A percentile compares a stretch with the other conserved stretches of the same genome.
These are phyloP conservation scores for Drosophila emarginata DNA, from an alignment of 2,888 invertebrate genomes.

Conservation along the genomic window DNA sequence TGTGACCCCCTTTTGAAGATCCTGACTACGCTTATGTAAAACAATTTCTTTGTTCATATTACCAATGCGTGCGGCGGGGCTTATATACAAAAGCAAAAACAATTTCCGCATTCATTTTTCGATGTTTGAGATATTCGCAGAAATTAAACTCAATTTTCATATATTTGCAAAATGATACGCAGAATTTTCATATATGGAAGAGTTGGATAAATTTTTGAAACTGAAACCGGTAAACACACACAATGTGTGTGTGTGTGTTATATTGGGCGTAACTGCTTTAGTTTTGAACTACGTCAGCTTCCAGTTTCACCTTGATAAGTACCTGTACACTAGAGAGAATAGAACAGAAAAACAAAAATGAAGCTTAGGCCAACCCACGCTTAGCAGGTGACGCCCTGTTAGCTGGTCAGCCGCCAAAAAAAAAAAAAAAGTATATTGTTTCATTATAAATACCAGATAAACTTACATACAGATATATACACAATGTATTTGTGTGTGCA, in stretches of 20 bases:
- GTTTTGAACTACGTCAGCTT: slow-evolving; percentile 18
- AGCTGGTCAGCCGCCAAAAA: slow-evolving; percentile 51
- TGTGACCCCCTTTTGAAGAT: background rate
- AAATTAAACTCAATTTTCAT: background rate
- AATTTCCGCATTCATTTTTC: slow-evolving; percentile 10
- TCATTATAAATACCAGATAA: slow-evolving; percentile 22
- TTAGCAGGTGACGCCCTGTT: slow-evolving; percentile 61
- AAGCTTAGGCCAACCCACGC: slow-evolving; percentile 48
- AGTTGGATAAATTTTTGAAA: background rate
- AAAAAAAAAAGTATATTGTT: slow-evolving; percentile 44
- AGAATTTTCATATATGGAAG: background rate
- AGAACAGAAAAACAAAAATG: slow-evolving; percentile 20
- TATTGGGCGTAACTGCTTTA: slow-evolving; percentile 12
- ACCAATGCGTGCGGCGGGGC: background rate
- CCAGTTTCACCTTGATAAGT: slow-evolving; percentile 19
- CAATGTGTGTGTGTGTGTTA: background rate
- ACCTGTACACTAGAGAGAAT: slow-evolving; percentile 17
- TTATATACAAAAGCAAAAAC: background rate
- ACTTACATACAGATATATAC: background rate
- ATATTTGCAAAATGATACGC: slow-evolving; percentile 7
- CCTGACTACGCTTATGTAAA: background rate
- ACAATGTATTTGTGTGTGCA: slow-evolving; percentile 25
- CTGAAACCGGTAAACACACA: slow-evolving; percentile 3
- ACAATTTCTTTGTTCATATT: slow-evolving; percentile 7
- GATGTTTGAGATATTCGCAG: slow-evolving; percentile 5